These are phyloP conservation scores for Allophyes oxyacanthae DNA, from an alignment of 2,888 invertebrate species.

Conservation along the genomic window DNA sequence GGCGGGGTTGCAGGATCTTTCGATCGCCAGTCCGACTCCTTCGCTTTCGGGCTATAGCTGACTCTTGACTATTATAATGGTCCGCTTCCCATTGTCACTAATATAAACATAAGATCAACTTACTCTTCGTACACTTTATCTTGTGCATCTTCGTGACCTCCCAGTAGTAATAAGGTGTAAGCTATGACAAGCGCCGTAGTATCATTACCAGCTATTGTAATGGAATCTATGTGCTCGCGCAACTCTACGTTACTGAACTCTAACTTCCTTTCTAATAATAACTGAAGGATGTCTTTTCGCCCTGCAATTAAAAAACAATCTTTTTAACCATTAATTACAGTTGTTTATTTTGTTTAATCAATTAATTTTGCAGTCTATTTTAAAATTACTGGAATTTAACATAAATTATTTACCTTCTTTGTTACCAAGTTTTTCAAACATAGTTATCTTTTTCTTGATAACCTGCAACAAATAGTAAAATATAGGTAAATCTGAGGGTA, in stretches of 20 bases:
- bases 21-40: too few relatives aligned
- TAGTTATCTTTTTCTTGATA: conserved; percentile 34
- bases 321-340: too few relatives aligned
- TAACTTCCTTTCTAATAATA: conserved; percentile 74
- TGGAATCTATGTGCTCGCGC: conserved; percentile 89
- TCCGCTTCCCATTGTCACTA: neutral
- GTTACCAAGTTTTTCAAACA: conserved; percentile 23
- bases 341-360: too few relatives aligned
- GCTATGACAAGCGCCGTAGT: conserved; percentile 82
- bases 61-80: too few relatives aligned
- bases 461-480: conserved; percentile 25
- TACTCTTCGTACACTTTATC: conserved; percentile 70
- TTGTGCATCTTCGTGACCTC: conserved; percentile 68
- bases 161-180: conserved; percentile 75
- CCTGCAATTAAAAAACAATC: conserved; percentile 46
- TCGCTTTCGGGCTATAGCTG: too few relatives aligned
- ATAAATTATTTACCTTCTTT: conserved; percentile 22
- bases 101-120: conserved; percentile 40
- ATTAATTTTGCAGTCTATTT: too few relatives aligned
- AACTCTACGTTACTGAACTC: conserved; percentile 85
- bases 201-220: conserved; percentile 88
- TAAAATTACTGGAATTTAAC: too few relatives aligned
- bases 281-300: conserved; percentile 77
- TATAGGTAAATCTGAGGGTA: too few relatives aligned
- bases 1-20: too few relatives aligned